phyloP scores from a whole-genome alignment of 2,113 vertebrate species.

The Callospermophilus lateralis region DNA sequence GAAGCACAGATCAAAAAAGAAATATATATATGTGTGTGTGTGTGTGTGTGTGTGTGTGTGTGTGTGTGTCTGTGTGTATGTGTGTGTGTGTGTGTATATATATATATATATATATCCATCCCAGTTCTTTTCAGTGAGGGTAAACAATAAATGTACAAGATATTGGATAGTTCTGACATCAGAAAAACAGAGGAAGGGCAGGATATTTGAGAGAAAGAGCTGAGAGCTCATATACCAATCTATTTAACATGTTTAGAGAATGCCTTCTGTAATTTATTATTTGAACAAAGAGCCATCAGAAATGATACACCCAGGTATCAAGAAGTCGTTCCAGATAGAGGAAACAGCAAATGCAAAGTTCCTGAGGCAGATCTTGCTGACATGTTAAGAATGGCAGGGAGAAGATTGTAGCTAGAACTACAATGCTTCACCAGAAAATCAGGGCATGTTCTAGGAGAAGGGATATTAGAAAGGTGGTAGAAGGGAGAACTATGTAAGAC shows the following conservation, averaged over 20 bases:
- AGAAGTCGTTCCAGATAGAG: background rate
- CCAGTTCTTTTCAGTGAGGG: too few relatives aligned
- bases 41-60: too few relatives aligned
- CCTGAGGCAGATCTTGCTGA: accelerated
- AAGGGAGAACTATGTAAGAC: background rate
- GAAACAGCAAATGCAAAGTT: background rate
- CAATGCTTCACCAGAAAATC: too few relatives aligned
- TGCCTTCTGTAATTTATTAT: background rate
- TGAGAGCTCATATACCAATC: background rate
- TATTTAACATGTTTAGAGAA: background rate
- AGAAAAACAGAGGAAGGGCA: too few relatives aligned
- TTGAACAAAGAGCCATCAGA: background rate
- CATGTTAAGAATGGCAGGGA: too few relatives aligned
- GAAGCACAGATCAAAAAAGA: too few relatives aligned
- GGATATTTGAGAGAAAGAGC: background rate
- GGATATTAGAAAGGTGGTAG: background rate
- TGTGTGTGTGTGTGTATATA: too few relatives aligned
- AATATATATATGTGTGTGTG: too few relatives aligned
- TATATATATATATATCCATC: too few relatives aligned
- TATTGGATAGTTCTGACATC: background rate
- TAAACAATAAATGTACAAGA: too few relatives aligned
- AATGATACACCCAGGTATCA: background rate
- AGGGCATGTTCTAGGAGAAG: background rate
- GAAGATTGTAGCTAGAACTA: too few relatives aligned
- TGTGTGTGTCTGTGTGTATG: too few relatives aligned